phyloP scores from a whole-genome alignment of 2,888 invertebrate genomes.

The Mycalesis mineus region DNA sequence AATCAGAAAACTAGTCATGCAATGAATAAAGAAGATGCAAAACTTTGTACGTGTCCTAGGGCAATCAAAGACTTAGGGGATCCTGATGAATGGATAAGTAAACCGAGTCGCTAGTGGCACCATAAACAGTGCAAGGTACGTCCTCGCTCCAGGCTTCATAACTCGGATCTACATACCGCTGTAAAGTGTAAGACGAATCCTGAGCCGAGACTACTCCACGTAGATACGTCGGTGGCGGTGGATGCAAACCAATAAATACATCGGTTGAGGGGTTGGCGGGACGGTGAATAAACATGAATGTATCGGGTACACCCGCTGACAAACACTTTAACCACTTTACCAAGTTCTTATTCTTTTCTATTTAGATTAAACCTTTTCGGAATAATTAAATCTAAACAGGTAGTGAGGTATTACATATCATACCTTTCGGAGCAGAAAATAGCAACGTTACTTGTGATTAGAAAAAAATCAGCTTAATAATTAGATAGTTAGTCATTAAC shows the following conservation, averaged over 20 bases:
- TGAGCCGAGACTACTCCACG: slow-evolving; percentile 53
- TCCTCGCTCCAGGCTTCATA: slow-evolving; percentile 13
- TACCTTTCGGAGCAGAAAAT: too few relatives aligned
- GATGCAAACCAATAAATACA: slow-evolving; percentile 69
- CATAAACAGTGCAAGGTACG: slow-evolving; percentile 23
- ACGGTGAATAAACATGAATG: slow-evolving; percentile 47
- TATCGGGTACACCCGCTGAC: slow-evolving; percentile 25
- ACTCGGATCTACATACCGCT: slow-evolving; percentile 48
- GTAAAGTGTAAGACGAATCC: slow-evolving; percentile 67
- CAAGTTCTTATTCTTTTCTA: too few relatives aligned
- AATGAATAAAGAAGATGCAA: too few relatives aligned
- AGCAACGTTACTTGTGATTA: too few relatives aligned
- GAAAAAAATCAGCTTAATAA: too few relatives aligned
- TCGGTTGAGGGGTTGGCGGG: slow-evolving; percentile 49
- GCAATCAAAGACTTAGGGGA: too few relatives aligned
- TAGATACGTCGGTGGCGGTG: slow-evolving; percentile 38
- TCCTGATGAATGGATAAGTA: not conserved
- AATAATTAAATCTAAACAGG: too few relatives aligned
- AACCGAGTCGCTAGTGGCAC: not conserved
- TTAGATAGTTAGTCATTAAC: too few relatives aligned
- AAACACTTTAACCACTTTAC: not conserved
- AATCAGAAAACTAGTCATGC: too few relatives aligned
- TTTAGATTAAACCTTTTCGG: too few relatives aligned
- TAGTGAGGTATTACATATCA: too few relatives aligned
- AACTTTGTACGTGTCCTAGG: too few relatives aligned